phyloP scores from a whole-genome alignment of 23 tunicate genomes.

The Styela plicata region DNA sequence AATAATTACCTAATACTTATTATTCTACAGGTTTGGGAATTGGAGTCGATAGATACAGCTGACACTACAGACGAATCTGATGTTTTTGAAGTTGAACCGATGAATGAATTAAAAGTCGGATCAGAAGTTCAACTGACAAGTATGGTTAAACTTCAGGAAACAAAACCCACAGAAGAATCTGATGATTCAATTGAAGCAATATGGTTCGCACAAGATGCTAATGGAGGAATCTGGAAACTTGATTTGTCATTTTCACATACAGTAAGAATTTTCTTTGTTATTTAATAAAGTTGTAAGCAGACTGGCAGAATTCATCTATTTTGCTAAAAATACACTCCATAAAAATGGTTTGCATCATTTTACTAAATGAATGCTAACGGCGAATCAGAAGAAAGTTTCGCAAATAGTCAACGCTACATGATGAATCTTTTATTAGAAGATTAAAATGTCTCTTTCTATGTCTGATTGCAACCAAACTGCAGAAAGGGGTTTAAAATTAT shows the following conservation, averaged over 20 bases:
- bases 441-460: no score
- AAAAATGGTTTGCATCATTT: no score
- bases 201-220: constrained; percentile 93
- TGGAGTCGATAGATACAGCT: constrained; percentile 95
- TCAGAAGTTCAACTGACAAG: constrained; percentile 75
- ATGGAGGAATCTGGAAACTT: constrained; percentile 94
- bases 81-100: constrained; percentile 88
- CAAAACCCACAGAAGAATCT: constrained; percentile 39
- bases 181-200: constrained; percentile 66
- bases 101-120: constrained; percentile 91
- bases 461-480: no score
- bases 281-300: no score
- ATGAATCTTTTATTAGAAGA: no score
- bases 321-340: no score
- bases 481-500: no score
- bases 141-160: constrained; percentile 81
- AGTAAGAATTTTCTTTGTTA: constrained; percentile 26
- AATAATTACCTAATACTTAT: no score
- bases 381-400: no score
- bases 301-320: no score
- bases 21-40: constrained; percentile 82
- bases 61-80: constrained; percentile 87
- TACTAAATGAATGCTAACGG: no score
- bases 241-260: constrained; percentile 97
- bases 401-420: no score